A percentile compares a stretch with the other conserved stretches of the same genome.
phyloP scores from a whole-genome alignment of 1,140 invertebrate genomes.

The Bombus difficillimus region DNA sequence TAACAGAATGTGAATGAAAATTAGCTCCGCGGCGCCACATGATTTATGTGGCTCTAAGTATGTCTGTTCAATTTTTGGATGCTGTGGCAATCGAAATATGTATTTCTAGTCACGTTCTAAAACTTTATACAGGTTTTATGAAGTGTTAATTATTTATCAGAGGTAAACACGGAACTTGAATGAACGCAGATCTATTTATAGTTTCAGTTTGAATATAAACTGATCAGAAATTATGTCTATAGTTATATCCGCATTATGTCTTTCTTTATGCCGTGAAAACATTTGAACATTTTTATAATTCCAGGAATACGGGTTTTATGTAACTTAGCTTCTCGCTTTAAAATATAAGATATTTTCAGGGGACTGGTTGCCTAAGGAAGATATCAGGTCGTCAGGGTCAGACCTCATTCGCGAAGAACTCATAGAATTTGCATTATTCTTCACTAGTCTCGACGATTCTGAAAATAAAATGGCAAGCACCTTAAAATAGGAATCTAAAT shows the following conservation, averaged over 20 bases:
- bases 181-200: too few relatives aligned
- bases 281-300: not conserved
- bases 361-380: not conserved
- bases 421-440: not conserved
- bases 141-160: too few relatives aligned
- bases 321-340: not conserved
- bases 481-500: conserved; percentile 14
- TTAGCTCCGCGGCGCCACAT: too few relatives aligned
- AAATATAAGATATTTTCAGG: not conserved
- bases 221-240: not conserved
- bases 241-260: not conserved
- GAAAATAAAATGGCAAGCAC: not conserved
- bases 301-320: not conserved
- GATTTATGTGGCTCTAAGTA: too few relatives aligned
- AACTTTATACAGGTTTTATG: too few relatives aligned
- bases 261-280: not conserved
- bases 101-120: too few relatives aligned
- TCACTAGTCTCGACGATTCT: not conserved
- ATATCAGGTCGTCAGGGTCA: not conserved
- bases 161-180: too few relatives aligned
- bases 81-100: too few relatives aligned
- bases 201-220: not conserved
- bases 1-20: too few relatives aligned
- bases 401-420: not conserved
- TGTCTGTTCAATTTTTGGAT: too few relatives aligned